phyloP scores from a whole-genome alignment of 2,797 vertebrate genomes.

The Phoxinus dragarum region DNA sequence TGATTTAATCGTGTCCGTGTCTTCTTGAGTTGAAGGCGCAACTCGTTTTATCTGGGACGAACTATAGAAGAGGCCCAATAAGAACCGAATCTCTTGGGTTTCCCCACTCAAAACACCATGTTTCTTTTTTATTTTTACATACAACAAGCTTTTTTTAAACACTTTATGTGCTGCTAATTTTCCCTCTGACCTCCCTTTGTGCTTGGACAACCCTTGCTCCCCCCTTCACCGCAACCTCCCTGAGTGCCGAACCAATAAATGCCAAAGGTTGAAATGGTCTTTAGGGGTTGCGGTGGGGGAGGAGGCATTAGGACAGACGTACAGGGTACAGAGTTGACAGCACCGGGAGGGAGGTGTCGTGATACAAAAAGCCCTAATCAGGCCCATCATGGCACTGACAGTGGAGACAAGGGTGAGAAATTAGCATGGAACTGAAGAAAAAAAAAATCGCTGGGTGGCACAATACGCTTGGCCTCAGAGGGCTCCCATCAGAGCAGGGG shows the following conservation, averaged over 20 bases:
- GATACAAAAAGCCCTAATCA: slow-evolving; percentile 79
- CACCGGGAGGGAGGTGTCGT: slow-evolving; percentile 68
- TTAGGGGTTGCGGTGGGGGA: slow-evolving; percentile 58
- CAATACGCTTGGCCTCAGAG: slow-evolving; percentile 72
- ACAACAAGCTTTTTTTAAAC: slow-evolving; percentile 78
- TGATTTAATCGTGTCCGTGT: background rate
- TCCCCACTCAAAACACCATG: background rate
- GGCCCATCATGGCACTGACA: slow-evolving; percentile 77
- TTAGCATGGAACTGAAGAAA: slow-evolving; percentile 77
- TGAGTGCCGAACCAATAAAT: slow-evolving; percentile 83
- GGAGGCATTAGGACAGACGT: slow-evolving; percentile 28
- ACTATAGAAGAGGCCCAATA: slow-evolving; percentile 34
- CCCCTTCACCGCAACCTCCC: slow-evolving; percentile 67
- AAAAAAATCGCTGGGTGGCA: slow-evolving; percentile 68
- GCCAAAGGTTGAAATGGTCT: slow-evolving; percentile 86
- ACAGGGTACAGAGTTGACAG: slow-evolving; percentile 75
- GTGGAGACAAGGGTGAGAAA: slow-evolving; percentile 68
- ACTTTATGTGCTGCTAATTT: slow-evolving; percentile 94
- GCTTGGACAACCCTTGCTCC: slow-evolving; percentile 80
- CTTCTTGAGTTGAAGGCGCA: background rate
- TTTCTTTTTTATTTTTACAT: slow-evolving; percentile 81
- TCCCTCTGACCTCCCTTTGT: slow-evolving; percentile 90
- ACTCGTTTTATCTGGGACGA: background rate
- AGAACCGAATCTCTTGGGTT: background rate
- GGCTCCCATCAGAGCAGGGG: slow-evolving; percentile 76